phyloP scores from a whole-genome alignment of 2,888 invertebrate species.

The Malachius bipustulatus region DNA sequence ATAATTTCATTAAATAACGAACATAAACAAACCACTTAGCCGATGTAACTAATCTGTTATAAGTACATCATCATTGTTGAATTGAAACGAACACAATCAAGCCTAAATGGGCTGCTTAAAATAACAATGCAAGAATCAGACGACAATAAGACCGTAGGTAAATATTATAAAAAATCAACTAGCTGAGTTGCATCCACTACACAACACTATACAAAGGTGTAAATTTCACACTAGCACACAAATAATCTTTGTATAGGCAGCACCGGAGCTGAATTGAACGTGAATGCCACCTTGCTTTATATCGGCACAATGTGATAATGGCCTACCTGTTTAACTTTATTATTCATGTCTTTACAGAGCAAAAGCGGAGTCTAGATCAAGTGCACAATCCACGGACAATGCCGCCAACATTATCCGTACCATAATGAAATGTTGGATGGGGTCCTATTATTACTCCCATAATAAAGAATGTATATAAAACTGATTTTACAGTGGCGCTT shows the following conservation, averaged over 20 bases:
- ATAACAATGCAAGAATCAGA: slow-evolving; percentile 1
- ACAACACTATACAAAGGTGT: slow-evolving; percentile 20
- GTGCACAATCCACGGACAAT: slow-evolving; percentile 37
- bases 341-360: slow-evolving; percentile 34
- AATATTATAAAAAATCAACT: slow-evolving; percentile 1
- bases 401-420: slow-evolving; percentile 34
- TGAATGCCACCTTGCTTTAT: slow-evolving; percentile 33
- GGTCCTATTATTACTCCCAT: slow-evolving; percentile 33
- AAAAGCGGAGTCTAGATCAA: slow-evolving; percentile 30
- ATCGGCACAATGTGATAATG: slow-evolving; percentile 34
- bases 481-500: slow-evolving; percentile 32
- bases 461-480: slow-evolving; percentile 34
- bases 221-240: slow-evolving; percentile 23
- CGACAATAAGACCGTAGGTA: not conserved
- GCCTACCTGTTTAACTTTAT: slow-evolving; percentile 36
- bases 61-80: slow-evolving; percentile 3
- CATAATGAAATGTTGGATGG: slow-evolving; percentile 36
- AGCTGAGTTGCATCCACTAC: not conserved
- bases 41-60: no score
- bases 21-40: no score
- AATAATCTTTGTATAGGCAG: slow-evolving; percentile 19
- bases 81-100: not conserved
- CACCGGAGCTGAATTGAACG: slow-evolving; percentile 22
- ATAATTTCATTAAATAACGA: no score
- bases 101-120: not conserved